Conservation (phyloP, 2,797 vertebrate genomes). For the Acridotheres tristis region DNA sequence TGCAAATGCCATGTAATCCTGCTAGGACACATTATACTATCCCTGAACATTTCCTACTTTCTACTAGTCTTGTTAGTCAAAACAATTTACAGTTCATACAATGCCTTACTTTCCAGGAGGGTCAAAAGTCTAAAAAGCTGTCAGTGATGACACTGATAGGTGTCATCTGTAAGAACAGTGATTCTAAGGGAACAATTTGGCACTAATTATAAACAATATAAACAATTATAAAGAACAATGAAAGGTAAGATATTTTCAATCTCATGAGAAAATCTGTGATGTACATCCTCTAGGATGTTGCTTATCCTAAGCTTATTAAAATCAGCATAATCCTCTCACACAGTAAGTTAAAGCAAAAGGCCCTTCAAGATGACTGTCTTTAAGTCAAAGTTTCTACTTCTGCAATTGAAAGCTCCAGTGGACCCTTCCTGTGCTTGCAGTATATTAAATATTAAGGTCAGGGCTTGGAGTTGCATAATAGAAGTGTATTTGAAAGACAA, state of each 20-base stretch:
- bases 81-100: neutral
- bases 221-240: neutral
- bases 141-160: neutral
- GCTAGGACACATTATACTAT: neutral
- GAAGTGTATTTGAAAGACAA: neutral
- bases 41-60: neutral
- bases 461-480: neutral
- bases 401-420: neutral
- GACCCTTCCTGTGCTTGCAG: neutral
- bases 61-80: neutral
- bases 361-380: neutral
- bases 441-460: neutral
- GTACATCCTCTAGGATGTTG: neutral
- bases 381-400: neutral
- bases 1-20: neutral
- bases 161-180: neutral
- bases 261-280: neutral
- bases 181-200: neutral
- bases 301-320: constrained; percentile 3
- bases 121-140: neutral
- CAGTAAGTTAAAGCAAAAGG: neutral
- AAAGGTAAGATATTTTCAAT: neutral
- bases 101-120: neutral
- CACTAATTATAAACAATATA: neutral
- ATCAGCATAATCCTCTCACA: neutral